phyloP scores from a whole-genome alignment of 2,888 invertebrate species.

The Dasysyrphus albostriatus region DNA sequence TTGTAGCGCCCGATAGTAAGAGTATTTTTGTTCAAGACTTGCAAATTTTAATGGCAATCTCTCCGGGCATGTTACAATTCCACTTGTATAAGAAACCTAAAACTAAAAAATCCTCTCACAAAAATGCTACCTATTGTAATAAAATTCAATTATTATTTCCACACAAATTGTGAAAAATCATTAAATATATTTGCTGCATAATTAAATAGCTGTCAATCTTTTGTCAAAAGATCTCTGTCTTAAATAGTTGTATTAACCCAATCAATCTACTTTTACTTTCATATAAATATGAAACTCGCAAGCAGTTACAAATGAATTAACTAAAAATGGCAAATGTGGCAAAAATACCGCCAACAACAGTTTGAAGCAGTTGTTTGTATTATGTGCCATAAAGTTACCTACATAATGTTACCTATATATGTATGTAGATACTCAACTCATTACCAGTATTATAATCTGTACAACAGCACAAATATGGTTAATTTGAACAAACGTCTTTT shows the following conservation, averaged over 20 bases:
- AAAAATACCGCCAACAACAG: neutral
- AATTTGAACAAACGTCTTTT: too few species aligned
- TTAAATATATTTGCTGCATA: slow-evolving; percentile 27
- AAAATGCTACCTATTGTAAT: neutral
- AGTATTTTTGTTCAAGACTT: too few species aligned
- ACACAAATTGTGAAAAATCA: neutral
- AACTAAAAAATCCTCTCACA: too few species aligned
- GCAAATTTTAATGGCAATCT: too few species aligned
- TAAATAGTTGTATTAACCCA: neutral
- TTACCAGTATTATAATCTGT: too few species aligned
- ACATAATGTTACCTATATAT: too few species aligned
- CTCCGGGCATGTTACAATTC: too few species aligned
- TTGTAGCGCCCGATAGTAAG: too few species aligned
- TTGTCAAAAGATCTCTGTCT: slow-evolving; percentile 48
- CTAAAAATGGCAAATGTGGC: neutral
- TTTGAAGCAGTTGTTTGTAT: neutral
- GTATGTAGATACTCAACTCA: too few species aligned
- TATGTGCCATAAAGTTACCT: neutral
- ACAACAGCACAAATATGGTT: too few species aligned
- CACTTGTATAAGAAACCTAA: too few species aligned
- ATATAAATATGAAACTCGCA: neutral
- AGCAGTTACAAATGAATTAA: neutral
- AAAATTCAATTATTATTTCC: neutral
- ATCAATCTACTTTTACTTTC: slow-evolving; percentile 12
- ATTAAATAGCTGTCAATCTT: slow-evolving; percentile 67